These are phyloP conservation scores for Streptopelia turtur DNA, from an alignment of 2,797 vertebrate genomes.

Conservation along the genomic window DNA sequence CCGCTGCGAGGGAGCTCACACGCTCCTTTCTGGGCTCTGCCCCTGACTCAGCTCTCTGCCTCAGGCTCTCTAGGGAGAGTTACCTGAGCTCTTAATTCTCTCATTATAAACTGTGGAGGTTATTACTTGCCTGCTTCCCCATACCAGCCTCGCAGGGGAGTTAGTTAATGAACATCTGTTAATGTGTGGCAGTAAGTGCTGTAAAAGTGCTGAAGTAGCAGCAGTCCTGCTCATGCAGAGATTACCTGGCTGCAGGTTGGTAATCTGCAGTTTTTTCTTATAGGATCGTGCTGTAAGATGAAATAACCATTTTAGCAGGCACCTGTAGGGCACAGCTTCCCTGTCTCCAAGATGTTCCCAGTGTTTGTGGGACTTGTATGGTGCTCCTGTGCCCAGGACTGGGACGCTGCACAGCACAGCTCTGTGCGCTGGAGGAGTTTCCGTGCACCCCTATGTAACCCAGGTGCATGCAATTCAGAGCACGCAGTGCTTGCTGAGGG, in stretches of 20 bases:
- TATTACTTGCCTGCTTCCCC: conserved; percentile 20
- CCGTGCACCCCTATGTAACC: fast-evolving
- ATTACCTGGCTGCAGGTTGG: not conserved
- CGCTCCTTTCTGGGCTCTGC: not conserved
- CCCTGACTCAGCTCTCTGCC: conserved; percentile 25
- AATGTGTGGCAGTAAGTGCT: not conserved
- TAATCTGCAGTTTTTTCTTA: not conserved
- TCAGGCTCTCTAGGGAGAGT: not conserved
- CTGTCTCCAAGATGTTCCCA: not conserved
- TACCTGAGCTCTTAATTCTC: conserved; percentile 37
- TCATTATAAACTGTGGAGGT: conserved; percentile 21
- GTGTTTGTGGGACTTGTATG: not conserved
- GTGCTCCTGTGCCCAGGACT: not conserved
- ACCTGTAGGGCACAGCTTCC: not conserved
- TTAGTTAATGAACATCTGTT: conserved; percentile 46
- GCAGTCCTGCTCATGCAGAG: not conserved
- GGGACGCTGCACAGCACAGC: fast-evolving
- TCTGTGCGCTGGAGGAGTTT: not conserved
- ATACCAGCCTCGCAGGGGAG: not conserved
- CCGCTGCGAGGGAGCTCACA: not conserved
- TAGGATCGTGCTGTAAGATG: not conserved
- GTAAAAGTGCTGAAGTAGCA: not conserved
- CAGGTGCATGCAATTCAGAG: not conserved
- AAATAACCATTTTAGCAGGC: not conserved
- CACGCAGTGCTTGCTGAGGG: not conserved